Percentiles rank a stretch among this genome's conserved stretches.
phyloP scores from a whole-genome alignment of 1,140 invertebrate species.

The Delia radicum region DNA sequence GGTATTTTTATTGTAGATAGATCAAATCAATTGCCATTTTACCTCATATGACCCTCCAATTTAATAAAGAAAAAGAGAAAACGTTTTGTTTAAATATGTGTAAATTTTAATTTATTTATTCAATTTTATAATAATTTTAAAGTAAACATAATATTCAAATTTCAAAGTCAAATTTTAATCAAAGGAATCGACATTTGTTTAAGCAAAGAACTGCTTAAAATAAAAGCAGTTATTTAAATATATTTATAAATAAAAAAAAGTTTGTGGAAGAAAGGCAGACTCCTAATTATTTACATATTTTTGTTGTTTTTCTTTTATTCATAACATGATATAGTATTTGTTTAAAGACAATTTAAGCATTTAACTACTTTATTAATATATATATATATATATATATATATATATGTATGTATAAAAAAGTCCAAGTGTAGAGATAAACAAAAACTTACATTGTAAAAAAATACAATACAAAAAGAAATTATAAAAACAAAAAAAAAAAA shows the following conservation, averaged over 20 bases:
- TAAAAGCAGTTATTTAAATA: background rate
- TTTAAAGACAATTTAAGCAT: background rate
- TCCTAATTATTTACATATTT: conserved; percentile 10
- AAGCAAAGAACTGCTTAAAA: background rate
- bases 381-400: background rate
- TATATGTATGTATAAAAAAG: conserved; percentile 13
- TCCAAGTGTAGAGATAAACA: background rate
- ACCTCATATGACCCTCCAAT: too few relatives aligned
- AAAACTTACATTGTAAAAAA: background rate
- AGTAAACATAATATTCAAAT: background rate
- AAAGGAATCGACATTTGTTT: background rate
- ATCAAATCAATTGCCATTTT: too few relatives aligned
- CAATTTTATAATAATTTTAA: background rate
- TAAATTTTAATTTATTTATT: background rate
- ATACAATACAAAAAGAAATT: background rate
- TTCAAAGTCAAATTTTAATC: background rate
- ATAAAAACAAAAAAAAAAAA: background rate
- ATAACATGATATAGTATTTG: background rate
- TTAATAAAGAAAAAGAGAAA: too few relatives aligned
- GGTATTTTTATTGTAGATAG: too few relatives aligned
- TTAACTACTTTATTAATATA: conserved; percentile 1
- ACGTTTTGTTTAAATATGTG: background rate
- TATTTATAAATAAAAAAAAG: background rate
- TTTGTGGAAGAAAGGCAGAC: background rate
- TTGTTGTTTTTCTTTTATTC: background rate